Evolutionary conservation across 2,797 vertebrate species (phyloP), one percentile per base, ranked within the genome.

Genomic region (Lutjanus campechanus): DNA sequence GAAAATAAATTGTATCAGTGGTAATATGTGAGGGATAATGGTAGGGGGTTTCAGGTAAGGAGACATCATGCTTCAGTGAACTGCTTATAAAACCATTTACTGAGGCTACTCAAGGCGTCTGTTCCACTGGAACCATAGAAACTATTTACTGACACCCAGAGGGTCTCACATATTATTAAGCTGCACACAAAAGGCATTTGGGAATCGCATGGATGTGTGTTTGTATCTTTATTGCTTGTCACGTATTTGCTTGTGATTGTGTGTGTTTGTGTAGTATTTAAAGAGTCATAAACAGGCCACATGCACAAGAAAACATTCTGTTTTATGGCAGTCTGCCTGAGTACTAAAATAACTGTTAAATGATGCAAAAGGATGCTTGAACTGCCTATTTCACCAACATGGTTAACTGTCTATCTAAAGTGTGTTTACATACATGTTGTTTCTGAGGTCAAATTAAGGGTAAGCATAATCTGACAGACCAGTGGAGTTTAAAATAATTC

Each of bases 31-130:
- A 77, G 36, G 72, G 66, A 83, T 90, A 84, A 87, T 83, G 63
- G 79, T 76, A 47, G 76, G 40, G 22, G 49, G 55, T 67, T 85
- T 81, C 70, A 86, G 82, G 83, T 85, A 78, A 77, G 60, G 54
- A 88, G 50, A 82, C 69, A 56, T 62, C 75, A 88, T 74, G 84
- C 74, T 71, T 85, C 79, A 71, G 53, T 85, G 73, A 68, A 76
- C 77, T 79, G 81, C 65, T 89, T 87, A 86, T 82, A 82, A 81
- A 88, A 70, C 69, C 64, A 79, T 85, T 88, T 88, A 88, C 70
- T 54, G 70, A 36, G 66, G 84, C 75, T 79, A 79, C 77, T 88
- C 64, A 75, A 64, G 61, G 54, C 54, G 54, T 76, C 40, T 82
- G 76, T 81, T 89, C 67, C 70, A 82, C 11, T 76, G 62, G 73